Evolutionary conservation across 2,113 vertebrate genomes (phyloP), one percentile per base, ranked within the genome.

Genomic region (Aegithalos caudatus): DNA sequence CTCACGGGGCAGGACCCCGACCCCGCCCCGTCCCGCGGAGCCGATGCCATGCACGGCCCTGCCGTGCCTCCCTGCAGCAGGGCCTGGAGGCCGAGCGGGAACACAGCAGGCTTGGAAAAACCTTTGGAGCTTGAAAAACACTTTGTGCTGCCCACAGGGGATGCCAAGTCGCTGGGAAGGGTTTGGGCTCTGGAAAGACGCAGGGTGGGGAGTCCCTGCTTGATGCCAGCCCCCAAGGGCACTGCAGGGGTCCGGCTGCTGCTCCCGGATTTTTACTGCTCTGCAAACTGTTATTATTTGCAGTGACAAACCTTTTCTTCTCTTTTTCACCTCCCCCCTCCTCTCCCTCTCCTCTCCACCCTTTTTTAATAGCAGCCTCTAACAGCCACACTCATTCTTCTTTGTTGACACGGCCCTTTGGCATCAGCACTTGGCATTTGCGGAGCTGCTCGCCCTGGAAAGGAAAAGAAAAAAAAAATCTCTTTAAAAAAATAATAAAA

Each of bases 371-470:
- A 95, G 95, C 95, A 92, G 94, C 89, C 81, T 97, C 78, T 95
- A 96, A 95, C 93, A 90, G 90, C 94, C 93, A 91, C 95, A 47
- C 73, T 96, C 95, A 93, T 96, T 97, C 96, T 95, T 96, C 95
- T 95, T 90, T 93, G 86, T 94, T 95, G 96, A 97, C 96, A 95
- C 28, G 96, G 95, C 96, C 93, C 95, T 96, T 95, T 96, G 97
- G 96, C 96, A 91, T 77, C 91, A 61, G 94, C 91, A 81, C 96
- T 97, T 97, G 97, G 96, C 95, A 95, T 94, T 91, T 96, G 93
- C 35, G 54, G 93, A 95, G 92, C 86, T 48, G 81, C 83, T 91
- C 35, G 8, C 81, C 90, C 86, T 96, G 86, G 89, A 92, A 93
- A 66, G 62, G 76, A 56, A 90, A 60, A 74, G 7, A 56, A 57